Evolutionary conservation across 2,888 invertebrate species (phyloP).

Genomic region (Drosophila stalkeri): DNA sequence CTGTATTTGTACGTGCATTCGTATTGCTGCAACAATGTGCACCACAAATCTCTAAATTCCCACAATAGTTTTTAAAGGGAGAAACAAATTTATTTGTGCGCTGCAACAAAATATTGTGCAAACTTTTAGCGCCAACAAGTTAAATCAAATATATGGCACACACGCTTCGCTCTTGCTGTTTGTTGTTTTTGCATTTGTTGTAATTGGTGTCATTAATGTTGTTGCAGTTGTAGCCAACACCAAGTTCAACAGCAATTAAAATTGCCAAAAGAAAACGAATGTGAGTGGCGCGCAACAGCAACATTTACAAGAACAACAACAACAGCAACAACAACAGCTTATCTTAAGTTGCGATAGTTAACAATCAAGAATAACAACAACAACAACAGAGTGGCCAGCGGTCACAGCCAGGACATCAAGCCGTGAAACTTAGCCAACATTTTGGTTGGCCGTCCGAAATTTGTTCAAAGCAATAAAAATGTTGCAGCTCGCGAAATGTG

Average conservation of each 20-base stretch:
- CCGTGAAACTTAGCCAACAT: conserved; percentile 72
- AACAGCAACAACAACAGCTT: conserved; percentile 50
- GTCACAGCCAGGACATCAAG: conserved; percentile 60
- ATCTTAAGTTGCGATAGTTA: conserved; percentile 72
- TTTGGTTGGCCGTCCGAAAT: conserved; percentile 55
- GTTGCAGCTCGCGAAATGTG: conserved; percentile 50
- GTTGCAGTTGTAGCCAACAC: conserved; percentile 48
- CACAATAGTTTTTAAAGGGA: conserved; percentile 78
- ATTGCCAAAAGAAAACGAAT: conserved; percentile 70
- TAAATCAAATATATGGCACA: conserved; percentile 79
- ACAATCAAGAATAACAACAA: conserved; percentile 25
- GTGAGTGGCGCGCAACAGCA: conserved; percentile 48
- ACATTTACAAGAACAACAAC: conserved; percentile 16
- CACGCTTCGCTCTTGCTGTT: conserved; percentile 26
- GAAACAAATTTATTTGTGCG: conserved; percentile 72
- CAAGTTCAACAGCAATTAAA: conserved; percentile 79
- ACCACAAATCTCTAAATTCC: conserved; percentile 77
- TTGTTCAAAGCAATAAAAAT: conserved; percentile 74
- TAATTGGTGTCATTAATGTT: conserved; percentile 55
- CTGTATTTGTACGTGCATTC: conserved; percentile 9
- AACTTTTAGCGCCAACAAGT: conserved; percentile 71
- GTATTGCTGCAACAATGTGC: conserved; percentile 49
- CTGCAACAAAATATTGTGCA: conserved; percentile 62
- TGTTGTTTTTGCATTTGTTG: conserved; percentile 39
- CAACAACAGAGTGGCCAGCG: conserved; percentile 21